These are phyloP conservation scores for Frankliniella fusca DNA, from an alignment of 2,888 invertebrate species.

Conservation along the genomic window DNA sequence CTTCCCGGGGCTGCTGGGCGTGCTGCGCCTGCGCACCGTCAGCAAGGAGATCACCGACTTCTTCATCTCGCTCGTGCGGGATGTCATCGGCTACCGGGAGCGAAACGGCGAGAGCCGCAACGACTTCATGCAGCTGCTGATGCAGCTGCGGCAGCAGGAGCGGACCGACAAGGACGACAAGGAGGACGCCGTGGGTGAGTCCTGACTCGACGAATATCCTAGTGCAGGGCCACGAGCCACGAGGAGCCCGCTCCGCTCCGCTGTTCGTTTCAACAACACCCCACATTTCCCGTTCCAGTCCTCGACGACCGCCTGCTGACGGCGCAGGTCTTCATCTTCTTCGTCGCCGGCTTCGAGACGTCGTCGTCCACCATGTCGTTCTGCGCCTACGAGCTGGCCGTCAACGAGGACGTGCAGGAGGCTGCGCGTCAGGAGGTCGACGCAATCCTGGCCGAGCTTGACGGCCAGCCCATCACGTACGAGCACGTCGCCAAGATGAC, in stretches of 20 bases:
- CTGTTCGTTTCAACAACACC: not conserved
- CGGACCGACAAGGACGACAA: constrained; percentile 31
- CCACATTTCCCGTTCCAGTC: not conserved
- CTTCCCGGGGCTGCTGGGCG: constrained; percentile 38
- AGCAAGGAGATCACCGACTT: constrained; percentile 40
- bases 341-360: constrained; percentile 43
- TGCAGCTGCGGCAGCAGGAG: constrained; percentile 37
- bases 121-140: constrained; percentile 41
- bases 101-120: constrained; percentile 40
- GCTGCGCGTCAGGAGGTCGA: constrained; percentile 41
- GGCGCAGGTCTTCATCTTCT: constrained; percentile 42
- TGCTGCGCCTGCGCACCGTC: constrained; percentile 38
- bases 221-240: too few species aligned
- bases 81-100: constrained; percentile 41
- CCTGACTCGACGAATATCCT: not conserved
- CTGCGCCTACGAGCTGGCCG: constrained; percentile 40
- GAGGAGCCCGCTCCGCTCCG: too few species aligned
- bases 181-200: constrained; percentile 3
- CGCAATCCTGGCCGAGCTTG: constrained; percentile 36
- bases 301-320: not conserved
- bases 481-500: constrained; percentile 41
- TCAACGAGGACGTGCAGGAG: constrained; percentile 41
- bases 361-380: constrained; percentile 42
- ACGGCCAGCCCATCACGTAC: constrained; percentile 39
- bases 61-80: constrained; percentile 41